Evolutionary conservation across 2,797 vertebrate genomes (phyloP).

Genomic region (Scleropages formosus): DNA sequence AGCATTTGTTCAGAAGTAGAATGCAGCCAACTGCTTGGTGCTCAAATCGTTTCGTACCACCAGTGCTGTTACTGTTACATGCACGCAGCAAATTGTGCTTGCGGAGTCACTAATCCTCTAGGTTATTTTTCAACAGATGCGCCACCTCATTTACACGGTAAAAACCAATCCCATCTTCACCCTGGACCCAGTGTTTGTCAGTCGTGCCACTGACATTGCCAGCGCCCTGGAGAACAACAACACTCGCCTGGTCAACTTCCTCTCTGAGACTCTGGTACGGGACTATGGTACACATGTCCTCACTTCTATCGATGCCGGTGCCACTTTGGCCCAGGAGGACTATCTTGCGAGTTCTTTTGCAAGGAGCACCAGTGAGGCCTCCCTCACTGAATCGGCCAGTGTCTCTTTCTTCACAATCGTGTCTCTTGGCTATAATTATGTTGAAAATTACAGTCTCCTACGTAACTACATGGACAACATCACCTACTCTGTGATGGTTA

Average conservation of each 20-base stretch:
- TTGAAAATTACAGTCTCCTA: conserved; percentile 36
- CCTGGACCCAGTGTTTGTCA: conserved; percentile 57
- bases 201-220: conserved; percentile 57
- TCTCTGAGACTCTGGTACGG: conserved; percentile 65
- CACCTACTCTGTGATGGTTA: conserved; percentile 63
- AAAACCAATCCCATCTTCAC: conserved; percentile 50
- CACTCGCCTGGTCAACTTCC: conserved; percentile 61
- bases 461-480: conserved; percentile 61
- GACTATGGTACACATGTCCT: conserved; percentile 66
- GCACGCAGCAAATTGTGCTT: background rate
- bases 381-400: conserved; percentile 47
- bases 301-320: conserved; percentile 63
- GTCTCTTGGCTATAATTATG: background rate
- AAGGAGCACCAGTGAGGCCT: conserved; percentile 42
- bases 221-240: conserved; percentile 67
- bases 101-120: background rate
- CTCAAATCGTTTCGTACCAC: background rate
- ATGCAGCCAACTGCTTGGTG: too few species aligned
- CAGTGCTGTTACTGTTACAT: background rate
- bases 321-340: conserved; percentile 68
- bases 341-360: conserved; percentile 59
- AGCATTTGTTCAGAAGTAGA: too few species aligned
- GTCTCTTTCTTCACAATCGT: conserved; percentile 51
- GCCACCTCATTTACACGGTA: conserved; percentile 66
- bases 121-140: conserved; percentile 31